Evolutionary conservation across 2,888 invertebrate species (phyloP).

Genomic region (Platycnemis pennipes): DNA sequence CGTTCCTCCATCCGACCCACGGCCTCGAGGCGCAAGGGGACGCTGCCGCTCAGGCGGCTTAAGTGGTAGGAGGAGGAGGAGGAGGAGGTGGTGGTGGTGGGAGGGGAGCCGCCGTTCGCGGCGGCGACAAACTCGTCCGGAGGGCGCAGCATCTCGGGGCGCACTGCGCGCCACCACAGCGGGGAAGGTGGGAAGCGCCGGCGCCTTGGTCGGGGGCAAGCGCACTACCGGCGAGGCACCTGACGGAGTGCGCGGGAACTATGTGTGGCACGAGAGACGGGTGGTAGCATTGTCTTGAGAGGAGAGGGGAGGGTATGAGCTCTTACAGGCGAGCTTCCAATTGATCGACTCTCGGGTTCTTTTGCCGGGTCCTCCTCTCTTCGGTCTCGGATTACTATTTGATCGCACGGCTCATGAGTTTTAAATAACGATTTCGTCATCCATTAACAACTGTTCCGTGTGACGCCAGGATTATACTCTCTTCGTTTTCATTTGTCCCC

Average conservation of each 20-base stretch:
- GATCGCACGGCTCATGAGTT: slow-evolving; percentile 23
- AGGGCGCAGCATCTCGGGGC: slow-evolving; percentile 62
- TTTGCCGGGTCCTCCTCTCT: slow-evolving; percentile 42
- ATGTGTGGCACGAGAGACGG: neutral
- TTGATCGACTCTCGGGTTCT: slow-evolving; percentile 56
- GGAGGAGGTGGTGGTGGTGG: neutral
- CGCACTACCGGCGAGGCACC: neutral
- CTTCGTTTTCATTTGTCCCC: neutral
- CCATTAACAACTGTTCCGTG: slow-evolving; percentile 14
- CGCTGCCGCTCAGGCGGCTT: slow-evolving; percentile 63
- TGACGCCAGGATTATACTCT: neutral
- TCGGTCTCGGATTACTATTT: slow-evolving; percentile 46
- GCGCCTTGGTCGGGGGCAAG: neutral
- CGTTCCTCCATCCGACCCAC: slow-evolving; percentile 60
- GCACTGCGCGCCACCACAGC: slow-evolving; percentile 64
- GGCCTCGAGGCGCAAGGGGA: slow-evolving; percentile 59
- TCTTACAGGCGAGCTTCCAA: slow-evolving; percentile 38
- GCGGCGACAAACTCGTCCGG: slow-evolving; percentile 49
- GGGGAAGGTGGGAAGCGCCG: slow-evolving; percentile 36
- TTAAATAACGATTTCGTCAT: slow-evolving; percentile 37
- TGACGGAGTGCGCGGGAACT: neutral
- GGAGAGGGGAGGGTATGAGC: neutral
- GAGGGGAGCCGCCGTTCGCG: neutral
- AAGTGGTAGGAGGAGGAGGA: slow-evolving; percentile 10
- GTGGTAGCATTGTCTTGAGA: neutral